These are phyloP conservation scores for Malacoctenus gilli DNA, from an alignment of 2,797 vertebrate genomes.

Conservation along the genomic window DNA sequence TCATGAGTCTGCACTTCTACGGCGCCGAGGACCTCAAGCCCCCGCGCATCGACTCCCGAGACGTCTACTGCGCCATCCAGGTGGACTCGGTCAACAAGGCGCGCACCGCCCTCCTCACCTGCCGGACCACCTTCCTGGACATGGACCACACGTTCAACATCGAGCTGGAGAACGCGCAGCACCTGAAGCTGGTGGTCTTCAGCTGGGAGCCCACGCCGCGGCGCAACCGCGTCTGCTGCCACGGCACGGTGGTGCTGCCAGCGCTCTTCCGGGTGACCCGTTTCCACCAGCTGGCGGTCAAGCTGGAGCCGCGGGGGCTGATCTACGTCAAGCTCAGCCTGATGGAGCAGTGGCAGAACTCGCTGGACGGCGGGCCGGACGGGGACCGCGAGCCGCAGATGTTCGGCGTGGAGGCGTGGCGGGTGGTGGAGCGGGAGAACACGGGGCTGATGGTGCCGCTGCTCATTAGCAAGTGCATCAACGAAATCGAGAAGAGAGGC, in stretches of 20 bases:
- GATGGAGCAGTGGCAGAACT: conserved; percentile 97
- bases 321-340: conserved; percentile 96
- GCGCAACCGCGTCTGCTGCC: conserved; percentile 92
- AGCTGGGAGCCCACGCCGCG: conserved; percentile 94
- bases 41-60: conserved; percentile 91
- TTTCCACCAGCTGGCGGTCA: conserved; percentile 92
- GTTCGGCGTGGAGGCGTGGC: conserved; percentile 91
- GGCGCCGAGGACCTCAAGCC: conserved; percentile 97
- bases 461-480: conserved; percentile 93
- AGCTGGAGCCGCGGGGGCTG: conserved; percentile 93
- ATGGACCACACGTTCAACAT: conserved; percentile 99
- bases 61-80: conserved; percentile 97
- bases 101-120: conserved; percentile 93
- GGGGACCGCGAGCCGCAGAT: conserved; percentile 84
- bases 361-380: conserved; percentile 82
- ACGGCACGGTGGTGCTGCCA: conserved; percentile 92
- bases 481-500: conserved; percentile 96
- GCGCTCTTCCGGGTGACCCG: conserved; percentile 91
- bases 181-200: conserved; percentile 96
- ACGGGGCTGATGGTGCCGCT: conserved; percentile 90
- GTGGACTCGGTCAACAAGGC: conserved; percentile 97
- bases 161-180: conserved; percentile 96
- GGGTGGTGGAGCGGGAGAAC: conserved; percentile 92
- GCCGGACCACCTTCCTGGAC: conserved; percentile 91
- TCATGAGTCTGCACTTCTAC: conserved; percentile 97